phyloP scores from a whole-genome alignment of 2,113 vertebrate genomes.

The Corythaixoides concolor region DNA sequence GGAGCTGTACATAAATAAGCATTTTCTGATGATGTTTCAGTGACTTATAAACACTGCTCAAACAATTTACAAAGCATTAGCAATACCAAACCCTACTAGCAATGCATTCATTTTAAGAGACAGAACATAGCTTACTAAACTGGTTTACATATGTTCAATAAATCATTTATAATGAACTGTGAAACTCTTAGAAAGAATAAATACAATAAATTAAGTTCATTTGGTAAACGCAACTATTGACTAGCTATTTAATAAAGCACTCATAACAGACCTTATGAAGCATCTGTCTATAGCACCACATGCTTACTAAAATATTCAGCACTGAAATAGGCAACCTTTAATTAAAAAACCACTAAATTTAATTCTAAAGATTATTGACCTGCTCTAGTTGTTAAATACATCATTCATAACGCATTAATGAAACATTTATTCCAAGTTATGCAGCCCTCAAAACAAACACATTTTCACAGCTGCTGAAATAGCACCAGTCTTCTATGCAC shows the following conservation, averaged over 20 bases:
- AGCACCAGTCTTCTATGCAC: neutral
- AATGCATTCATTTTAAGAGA: conserved; percentile 15
- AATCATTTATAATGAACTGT: conserved; percentile 54
- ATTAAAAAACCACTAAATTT: neutral
- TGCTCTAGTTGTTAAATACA: conserved; percentile 35
- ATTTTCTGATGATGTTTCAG: neutral
- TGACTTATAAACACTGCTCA: neutral
- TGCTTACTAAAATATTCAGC: neutral
- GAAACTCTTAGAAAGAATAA: conserved; percentile 30
- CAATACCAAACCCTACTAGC: neutral
- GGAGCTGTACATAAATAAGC: neutral
- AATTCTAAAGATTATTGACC: conserved; percentile 44
- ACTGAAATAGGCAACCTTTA: neutral
- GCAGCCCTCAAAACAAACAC: conserved; percentile 22
- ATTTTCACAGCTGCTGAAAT: neutral
- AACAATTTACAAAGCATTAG: neutral
- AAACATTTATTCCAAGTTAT: conserved; percentile 38
- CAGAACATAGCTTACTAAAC: conserved; percentile 13
- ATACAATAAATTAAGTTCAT: conserved; percentile 40
- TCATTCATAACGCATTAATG: conserved; percentile 52
- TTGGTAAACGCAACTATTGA: conserved; percentile 41
- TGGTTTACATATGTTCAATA: conserved; percentile 26
- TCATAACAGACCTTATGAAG: conserved; percentile 7
- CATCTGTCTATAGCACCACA: neutral
- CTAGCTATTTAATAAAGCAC: conserved; percentile 31